Conservation (phyloP, 2,888 invertebrate species). For the Stenodema calcarata region DNA sequence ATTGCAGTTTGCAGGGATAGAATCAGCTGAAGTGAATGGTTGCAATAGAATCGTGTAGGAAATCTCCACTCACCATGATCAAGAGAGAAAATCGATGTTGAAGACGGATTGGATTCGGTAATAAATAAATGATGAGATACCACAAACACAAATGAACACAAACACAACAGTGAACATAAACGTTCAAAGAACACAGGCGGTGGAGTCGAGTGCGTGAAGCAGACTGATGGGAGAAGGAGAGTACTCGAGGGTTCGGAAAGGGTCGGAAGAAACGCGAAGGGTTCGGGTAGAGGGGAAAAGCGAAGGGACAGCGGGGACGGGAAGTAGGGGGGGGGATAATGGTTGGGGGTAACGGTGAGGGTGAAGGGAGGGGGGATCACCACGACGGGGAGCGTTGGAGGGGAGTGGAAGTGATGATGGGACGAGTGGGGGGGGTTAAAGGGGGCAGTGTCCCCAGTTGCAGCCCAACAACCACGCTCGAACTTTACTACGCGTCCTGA, state of each 20-base stretch:
- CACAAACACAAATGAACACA: slow-evolving; percentile 10
- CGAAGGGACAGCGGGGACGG: not conserved
- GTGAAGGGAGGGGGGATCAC: not conserved
- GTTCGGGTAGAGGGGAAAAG: slow-evolving; percentile 5
- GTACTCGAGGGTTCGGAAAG: not conserved
- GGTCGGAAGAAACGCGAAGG: not conserved
- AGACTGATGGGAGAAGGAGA: slow-evolving; percentile 6
- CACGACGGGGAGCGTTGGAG: not conserved
- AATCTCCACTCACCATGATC: not conserved
- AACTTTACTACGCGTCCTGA: slow-evolving; percentile 48
- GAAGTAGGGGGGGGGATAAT: not conserved
- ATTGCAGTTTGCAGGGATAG: too few relatives aligned
- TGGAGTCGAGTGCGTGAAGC: slow-evolving; percentile 46
- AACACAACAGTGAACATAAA: not conserved
- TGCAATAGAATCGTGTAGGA: not conserved
- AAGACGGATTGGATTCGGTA: not conserved
- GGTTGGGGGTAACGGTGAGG: not conserved
- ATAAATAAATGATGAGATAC: not conserved
- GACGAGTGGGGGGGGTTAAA: slow-evolving; percentile 12
- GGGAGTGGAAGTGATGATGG: not conserved
- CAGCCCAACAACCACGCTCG: slow-evolving; percentile 19
- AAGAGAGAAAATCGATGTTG: not conserved
- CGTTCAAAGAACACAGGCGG: slow-evolving; percentile 42
- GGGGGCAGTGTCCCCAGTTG: slow-evolving; percentile 45
- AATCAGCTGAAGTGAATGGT: too few relatives aligned